Base-by-base conservation (phyloP, 2,113 vertebrate species). In the Gnathonemus echidnorhynchus region DNA sequence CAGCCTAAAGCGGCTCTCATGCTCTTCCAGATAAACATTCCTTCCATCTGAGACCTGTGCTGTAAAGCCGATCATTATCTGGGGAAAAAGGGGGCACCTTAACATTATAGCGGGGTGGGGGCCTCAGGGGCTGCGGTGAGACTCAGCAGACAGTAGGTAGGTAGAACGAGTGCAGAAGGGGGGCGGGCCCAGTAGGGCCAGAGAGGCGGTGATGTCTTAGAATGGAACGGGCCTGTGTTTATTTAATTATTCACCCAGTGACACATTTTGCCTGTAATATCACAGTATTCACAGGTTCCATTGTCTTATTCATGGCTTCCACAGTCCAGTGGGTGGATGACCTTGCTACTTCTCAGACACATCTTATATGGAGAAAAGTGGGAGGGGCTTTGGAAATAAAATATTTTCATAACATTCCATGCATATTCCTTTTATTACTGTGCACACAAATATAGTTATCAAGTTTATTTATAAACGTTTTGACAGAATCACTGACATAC, bases 1-100 rank as follows among this genome's bases (percentile, higher is more conserved):
- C 87, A 62, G 35, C 31, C 49, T 66, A 56, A 62, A 53, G 66
- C 46, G 10, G 70, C 89, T 62, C 50, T 46, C 42, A 84, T 86
- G 89, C 89, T 85, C 52, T 62, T 89, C 80, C 77, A 86, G 52
- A 58, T 56, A 86, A 84, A 84, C 80, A 89, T 89, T 89, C 89
- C 80, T 89, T 89, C 89, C 89, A 86, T 85, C 89, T 86, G 89
- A 89, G 89, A 89, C 77, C 77, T 48, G 89, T 50, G 13, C 52
- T 86, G 80, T 84, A 58, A 89, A 86, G 89, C 89, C 45, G 80
- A 89, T 89, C 80, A 85, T 84, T 86, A 89, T 89, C 89, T 89
- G 89, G 52, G 77, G 4, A 88, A 62, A 56, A 80, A 58, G 52
- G 39, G 50, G 77, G 80, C 74, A 84, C 74, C 88, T 89, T 85